Evolutionary conservation across 2,888 invertebrate genomes (phyloP).

Genomic region (Leptura quadrifasciata): DNA sequence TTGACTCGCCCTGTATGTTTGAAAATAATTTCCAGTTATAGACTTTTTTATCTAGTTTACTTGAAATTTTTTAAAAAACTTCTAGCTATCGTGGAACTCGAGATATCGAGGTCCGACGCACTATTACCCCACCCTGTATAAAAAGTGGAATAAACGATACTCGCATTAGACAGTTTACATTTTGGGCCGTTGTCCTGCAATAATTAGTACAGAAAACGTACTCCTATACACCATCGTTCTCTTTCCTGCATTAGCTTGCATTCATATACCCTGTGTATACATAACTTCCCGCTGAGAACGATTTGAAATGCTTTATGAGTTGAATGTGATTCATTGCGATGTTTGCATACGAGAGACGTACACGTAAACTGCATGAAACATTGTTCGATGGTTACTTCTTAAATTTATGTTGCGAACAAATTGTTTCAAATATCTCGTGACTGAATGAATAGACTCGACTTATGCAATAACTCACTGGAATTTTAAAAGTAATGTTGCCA

Average conservation of each 20-base stretch:
- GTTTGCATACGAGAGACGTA: conserved; percentile 62
- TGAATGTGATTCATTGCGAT: conserved; percentile 63
- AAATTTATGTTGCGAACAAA: conserved; percentile 60
- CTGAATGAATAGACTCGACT: conserved; percentile 48
- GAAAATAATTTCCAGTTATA: too few relatives aligned
- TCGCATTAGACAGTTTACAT: too few relatives aligned
- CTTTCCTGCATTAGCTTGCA: neutral
- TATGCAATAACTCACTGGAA: conserved; percentile 45
- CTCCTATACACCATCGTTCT: neutral
- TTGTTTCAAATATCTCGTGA: conserved; percentile 53
- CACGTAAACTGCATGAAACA: conserved; percentile 61
- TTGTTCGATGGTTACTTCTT: conserved; percentile 62
- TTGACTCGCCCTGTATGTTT: too few relatives aligned
- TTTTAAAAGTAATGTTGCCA: conserved; percentile 48
- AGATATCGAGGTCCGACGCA: too few relatives aligned
- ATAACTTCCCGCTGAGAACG: conserved; percentile 35
- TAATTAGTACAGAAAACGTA: neutral
- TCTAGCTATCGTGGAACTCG: too few relatives aligned
- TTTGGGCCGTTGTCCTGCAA: neutral
- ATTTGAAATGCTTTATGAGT: conserved; percentile 62
- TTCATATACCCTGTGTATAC: conserved; percentile 1
- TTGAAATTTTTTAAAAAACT: too few relatives aligned
- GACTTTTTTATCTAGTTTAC: too few relatives aligned
- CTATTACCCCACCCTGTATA: too few relatives aligned
- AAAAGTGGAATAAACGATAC: too few relatives aligned